Conservation (phyloP, 2,888 invertebrate species). For the Leptinotarsa juncta region DNA sequence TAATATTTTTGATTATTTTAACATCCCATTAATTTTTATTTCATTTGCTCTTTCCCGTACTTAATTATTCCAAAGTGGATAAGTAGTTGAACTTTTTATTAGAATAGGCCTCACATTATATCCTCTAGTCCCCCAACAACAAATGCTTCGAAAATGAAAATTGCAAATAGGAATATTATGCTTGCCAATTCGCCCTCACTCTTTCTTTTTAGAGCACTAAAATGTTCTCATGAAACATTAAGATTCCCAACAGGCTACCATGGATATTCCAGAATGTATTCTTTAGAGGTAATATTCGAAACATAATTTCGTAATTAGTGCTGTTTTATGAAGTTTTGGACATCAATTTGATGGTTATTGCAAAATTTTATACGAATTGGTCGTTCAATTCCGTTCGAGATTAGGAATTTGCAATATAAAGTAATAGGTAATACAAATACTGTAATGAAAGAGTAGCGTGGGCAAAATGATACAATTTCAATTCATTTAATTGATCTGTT, state of each 20-base stretch:
- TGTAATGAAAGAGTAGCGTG: neutral
- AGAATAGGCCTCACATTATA: too few relatives aligned
- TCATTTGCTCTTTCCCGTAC: too few relatives aligned
- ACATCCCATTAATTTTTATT: too few relatives aligned
- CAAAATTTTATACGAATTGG: neutral
- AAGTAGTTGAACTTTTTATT: too few relatives aligned
- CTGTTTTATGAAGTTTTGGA: conserved; percentile 2
- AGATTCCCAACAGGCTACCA: neutral
- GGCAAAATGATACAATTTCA: neutral
- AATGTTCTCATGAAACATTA: neutral
- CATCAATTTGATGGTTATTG: conserved; percentile 4
- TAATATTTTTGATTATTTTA: too few relatives aligned
- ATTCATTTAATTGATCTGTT: neutral
- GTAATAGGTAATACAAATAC: neutral
- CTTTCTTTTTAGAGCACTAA: too few relatives aligned
- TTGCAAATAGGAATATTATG: too few relatives aligned
- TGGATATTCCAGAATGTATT: neutral
- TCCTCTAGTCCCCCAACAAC: too few relatives aligned
- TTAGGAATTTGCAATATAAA: neutral
- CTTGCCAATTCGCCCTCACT: too few relatives aligned
- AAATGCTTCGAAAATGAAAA: too few relatives aligned
- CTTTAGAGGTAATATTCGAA: neutral
- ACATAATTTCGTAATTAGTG: neutral
- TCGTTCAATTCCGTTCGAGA: neutral
- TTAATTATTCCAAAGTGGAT: too few relatives aligned